Base-by-base conservation (phyloP, 2,888 invertebrate species). In the Lithosia quadra region DNA sequence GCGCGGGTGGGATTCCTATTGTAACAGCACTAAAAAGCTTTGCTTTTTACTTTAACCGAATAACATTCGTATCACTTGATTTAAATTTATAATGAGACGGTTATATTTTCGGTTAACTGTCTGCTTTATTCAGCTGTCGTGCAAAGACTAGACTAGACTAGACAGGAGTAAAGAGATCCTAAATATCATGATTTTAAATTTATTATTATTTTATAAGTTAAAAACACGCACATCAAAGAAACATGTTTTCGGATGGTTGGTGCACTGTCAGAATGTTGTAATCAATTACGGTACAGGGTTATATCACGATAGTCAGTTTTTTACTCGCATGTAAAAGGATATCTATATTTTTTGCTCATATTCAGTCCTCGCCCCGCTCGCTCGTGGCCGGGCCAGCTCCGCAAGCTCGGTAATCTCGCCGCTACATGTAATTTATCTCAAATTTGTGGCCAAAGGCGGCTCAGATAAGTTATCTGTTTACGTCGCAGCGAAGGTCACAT, bases 381-480 rank as follows among this genome's bases (percentile, higher is more conserved):
- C 59, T 21, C 21, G 21, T 11, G 55, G 60, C 24, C 18, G 22
- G 56, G n/a, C 36, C 36, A 13, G 5, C 53, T 33, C 28, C 28
- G 15, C 58, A 21, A 63, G 39, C 53, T 64, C 55, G 63, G 28
- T 58, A 63, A 63, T 63, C 67, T 68, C 28, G 49, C 15, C 58
- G 56, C 63, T 58, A 67, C 67, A 65, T 67, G 70, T 72, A 72
- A 78, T 80, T 76, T 72, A 76, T 80, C 71, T 76, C 58, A 78
- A 71, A 79, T 74, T 65, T 73, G 56, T 67, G 72, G 39, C 56
- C 60, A 24, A 61, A 59, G 39, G 55, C 53, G 66, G 68, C 65
- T 69, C 55, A 69, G 76, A 80, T 80, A 74, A 66, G 78, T 68
- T 77, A 79, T 77, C 78, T 71, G 74, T 71, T 69, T 75, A 72